These are phyloP conservation scores for Pelodiscus sinensis DNA, from an alignment of 2,113 vertebrate genomes.

Conservation along the genomic window DNA sequence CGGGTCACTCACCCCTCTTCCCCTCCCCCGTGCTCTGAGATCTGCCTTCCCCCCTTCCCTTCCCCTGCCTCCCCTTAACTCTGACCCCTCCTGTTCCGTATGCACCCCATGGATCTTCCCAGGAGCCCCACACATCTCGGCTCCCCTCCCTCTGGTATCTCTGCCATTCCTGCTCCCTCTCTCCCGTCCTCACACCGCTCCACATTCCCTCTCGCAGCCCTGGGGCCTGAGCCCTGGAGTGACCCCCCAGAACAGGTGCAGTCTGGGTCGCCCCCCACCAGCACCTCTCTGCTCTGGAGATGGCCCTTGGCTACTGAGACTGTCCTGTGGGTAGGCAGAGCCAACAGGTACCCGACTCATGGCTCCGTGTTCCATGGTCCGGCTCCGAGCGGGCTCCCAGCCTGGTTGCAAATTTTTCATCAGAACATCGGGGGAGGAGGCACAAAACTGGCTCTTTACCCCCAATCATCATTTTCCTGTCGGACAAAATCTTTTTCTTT, in stretches of 20 bases:
- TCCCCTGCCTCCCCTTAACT: background rate
- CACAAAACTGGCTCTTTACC: background rate
- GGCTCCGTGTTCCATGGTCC: too few species aligned
- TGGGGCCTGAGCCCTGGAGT: background rate
- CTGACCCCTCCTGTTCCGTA: too few species aligned
- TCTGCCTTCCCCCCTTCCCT: background rate
- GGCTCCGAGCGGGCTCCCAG: background rate
- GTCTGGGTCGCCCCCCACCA: background rate
- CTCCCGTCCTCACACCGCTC: background rate
- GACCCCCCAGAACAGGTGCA: background rate
- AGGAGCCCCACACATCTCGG: background rate
- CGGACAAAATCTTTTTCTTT: too few species aligned
- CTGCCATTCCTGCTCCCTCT: background rate
- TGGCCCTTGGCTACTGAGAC: background rate
- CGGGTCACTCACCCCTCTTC: background rate
- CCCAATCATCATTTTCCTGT: background rate
- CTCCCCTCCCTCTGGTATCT: background rate
- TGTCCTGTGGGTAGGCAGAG: background rate
- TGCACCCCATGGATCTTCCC: background rate
- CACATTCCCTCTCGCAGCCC: background rate
- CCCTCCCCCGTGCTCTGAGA: background rate
- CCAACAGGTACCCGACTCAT: rapidly evolving
- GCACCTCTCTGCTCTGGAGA: background rate
- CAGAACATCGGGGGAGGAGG: background rate
- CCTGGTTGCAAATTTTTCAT: background rate